Percentiles rank a stretch among this genome's conserved stretches.
Evolutionary conservation across 2,113 vertebrate species (phyloP).

Genomic region (Lonchura striata): DNA sequence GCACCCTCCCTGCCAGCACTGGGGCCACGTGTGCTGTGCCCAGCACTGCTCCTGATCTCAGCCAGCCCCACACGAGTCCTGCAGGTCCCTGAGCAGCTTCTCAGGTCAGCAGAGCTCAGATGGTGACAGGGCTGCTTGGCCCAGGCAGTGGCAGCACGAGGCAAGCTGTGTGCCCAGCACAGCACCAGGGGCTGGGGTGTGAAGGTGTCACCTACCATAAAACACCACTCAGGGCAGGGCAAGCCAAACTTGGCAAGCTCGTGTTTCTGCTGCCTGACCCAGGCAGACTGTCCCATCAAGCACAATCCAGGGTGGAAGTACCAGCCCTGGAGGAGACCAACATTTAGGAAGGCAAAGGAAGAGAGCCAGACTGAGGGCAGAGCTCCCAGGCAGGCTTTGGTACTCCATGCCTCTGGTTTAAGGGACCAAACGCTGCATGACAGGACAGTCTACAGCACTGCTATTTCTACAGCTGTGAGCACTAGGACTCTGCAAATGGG

Average conservation of each 20-base stretch:
- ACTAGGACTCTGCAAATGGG: background rate
- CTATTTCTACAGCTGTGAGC: background rate
- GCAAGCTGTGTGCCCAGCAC: background rate
- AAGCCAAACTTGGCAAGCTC: background rate
- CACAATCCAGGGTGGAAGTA: accelerated
- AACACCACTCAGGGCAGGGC: background rate
- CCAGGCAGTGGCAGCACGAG: background rate
- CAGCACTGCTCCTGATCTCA: background rate
- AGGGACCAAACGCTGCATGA: background rate
- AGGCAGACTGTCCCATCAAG: background rate
- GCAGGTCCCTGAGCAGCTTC: background rate
- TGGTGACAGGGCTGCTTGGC: background rate
- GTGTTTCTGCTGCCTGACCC: background rate
- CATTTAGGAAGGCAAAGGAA: background rate
- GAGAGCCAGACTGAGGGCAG: background rate
- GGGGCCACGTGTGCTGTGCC: accelerated
- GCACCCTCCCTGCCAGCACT: accelerated
- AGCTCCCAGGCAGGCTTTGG: background rate
- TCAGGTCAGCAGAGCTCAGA: background rate
- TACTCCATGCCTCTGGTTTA: background rate
- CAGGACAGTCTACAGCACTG: background rate
- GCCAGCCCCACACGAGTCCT: background rate
- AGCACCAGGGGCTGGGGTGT: accelerated
- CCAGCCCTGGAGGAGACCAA: background rate
- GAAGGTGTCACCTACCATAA: background rate